These are phyloP conservation scores for Megatriorchis doriae DNA, from an alignment of 2,113 vertebrate species.

Conservation along the genomic window DNA sequence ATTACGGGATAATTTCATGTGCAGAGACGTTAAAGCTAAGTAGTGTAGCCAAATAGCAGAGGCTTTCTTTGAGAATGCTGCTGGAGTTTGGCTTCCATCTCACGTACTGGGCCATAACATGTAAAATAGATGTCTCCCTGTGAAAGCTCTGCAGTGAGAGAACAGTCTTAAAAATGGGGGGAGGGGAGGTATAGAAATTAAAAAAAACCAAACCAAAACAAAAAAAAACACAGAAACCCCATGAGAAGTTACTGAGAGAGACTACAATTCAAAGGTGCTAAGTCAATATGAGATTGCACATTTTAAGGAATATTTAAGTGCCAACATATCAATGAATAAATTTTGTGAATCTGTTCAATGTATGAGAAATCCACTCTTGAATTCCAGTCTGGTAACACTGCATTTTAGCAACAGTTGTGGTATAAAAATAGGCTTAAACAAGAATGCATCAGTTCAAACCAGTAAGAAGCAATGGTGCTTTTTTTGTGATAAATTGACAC, in stretches of 20 bases:
- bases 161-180: neutral
- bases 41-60: neutral
- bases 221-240: neutral
- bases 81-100: constrained; percentile 13
- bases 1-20: neutral
- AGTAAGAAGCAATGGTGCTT: constrained; percentile 19
- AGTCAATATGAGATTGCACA: neutral
- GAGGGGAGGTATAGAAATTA: neutral
- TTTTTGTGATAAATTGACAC: constrained; percentile 58
- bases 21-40: neutral
- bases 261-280: neutral
- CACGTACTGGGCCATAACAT: constrained; percentile 3
- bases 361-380: neutral
- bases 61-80: neutral
- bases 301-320: constrained; percentile 33
- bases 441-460: constrained; percentile 29
- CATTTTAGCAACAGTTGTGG: neutral
- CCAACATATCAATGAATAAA: neutral
- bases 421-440: constrained; percentile 25
- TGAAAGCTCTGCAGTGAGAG: neutral
- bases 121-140: constrained; percentile 35
- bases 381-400: neutral
- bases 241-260: neutral
- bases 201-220: neutral
- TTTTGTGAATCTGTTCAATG: neutral